Base-by-base conservation (phyloP, 2,888 invertebrate species). In the Drepanosiphum platanoidis region DNA sequence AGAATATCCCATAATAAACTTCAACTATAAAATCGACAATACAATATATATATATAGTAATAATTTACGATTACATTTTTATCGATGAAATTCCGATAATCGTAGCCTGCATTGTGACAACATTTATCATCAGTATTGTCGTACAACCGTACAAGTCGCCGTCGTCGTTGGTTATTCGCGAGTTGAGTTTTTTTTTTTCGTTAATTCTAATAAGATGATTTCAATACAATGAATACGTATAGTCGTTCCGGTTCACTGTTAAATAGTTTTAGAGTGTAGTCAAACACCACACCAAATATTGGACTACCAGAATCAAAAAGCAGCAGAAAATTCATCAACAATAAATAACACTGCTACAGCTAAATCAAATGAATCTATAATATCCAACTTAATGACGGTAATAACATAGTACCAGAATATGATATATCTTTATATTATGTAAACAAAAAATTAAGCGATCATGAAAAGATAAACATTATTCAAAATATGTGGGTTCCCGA, bases 381-480 rank as follows among this genome's bases (percentile, higher is more conserved):
- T 70, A 27, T 71, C 27, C 39, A 71, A 71, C 70, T 15, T n/a
- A 39, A 71, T 71, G 70, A 71, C 9, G 39, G 70, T 71, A 71
- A 71, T 39, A 71, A 36, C 39, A 71, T 71, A 39, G 70, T 39
- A 39, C 70, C 15, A 71, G 39, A 71, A 71, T 71, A 39, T 71
- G 70, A 71, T 39, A 71, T 39, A 71, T 39, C 39, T 71, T 71
- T 71, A 71, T 71, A 36, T 70, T 70, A 39, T 71, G 39, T 39
- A n/a, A 71, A 71, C 70, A 71, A 71, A 71, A 71, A 71, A 71
- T 3, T 68, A 7, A 71, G 27, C 15, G 42, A 42, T 8, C 27
- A 71, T 15, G 71, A 71, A 71, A 71, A 42, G 42, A 71, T 71
- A 5, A 30, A 71, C 13, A 0, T 42, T 42, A 71, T 71, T 71